phyloP scores from a whole-genome alignment of 2,113 vertebrate species.

The Lipophrys pholis region DNA sequence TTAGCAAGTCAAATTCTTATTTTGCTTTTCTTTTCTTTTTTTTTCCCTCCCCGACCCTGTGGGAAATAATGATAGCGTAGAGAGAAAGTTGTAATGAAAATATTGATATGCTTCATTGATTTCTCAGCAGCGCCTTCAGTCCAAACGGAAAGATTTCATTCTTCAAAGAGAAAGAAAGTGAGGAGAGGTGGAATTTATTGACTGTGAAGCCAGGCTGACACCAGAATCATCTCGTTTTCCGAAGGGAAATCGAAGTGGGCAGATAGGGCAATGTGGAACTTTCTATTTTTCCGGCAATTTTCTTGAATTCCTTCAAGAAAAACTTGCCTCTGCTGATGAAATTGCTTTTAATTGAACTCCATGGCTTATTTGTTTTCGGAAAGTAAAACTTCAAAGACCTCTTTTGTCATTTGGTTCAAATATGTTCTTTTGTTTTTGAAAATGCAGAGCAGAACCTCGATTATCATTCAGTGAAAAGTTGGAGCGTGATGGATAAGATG shows the following conservation, averaged over 20 bases:
- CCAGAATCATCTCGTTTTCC: constrained; percentile 4
- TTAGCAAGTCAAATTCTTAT: constrained; percentile 46
- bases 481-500: no score
- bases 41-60: not conserved
- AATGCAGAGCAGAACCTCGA: no score
- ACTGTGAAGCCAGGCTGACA: not conserved
- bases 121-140: constrained; percentile 4
- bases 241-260: not conserved
- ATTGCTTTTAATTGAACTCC: no score
- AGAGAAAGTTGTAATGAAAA: constrained; percentile 15
- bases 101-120: constrained; percentile 47
- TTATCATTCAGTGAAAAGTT: no score
- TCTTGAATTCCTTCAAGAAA: not conserved
- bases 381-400: not conserved
- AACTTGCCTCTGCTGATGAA: not conserved
- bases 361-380: not conserved
- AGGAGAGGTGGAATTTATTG: not conserved
- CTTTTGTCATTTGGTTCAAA: not conserved
- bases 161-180: constrained; percentile 1
- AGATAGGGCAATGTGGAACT: not conserved
- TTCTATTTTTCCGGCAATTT: not conserved
- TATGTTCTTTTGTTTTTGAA: no score
- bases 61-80: constrained; percentile 34
- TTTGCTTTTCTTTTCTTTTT: constrained; percentile 6
- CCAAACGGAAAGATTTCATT: not conserved